Percentiles rank a stretch among this genome's conserved stretches.
phyloP scores from a whole-genome alignment of 2,888 invertebrate genomes.

The Cephonodes hylas region DNA sequence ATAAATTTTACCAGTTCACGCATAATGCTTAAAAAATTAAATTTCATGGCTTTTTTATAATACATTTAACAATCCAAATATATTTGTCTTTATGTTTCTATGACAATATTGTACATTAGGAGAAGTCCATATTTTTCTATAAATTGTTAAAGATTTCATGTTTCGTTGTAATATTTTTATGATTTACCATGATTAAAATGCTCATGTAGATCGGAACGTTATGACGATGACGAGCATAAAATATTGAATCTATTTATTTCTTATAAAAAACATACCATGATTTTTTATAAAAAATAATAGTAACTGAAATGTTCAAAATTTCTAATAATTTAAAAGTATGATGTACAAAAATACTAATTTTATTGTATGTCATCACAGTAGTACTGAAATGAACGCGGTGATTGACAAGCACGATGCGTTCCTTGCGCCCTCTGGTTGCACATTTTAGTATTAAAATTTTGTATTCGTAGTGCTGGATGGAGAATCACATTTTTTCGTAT shows the following conservation, averaged over 20 bases:
- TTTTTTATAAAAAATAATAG: neutral
- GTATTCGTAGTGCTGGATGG: conserved; percentile 80
- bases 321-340: neutral
- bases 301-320: neutral
- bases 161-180: neutral
- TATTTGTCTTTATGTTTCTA: too few species aligned
- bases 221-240: conserved; percentile 52
- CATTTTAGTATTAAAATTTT: conserved; percentile 74
- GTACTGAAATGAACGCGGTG: conserved; percentile 44
- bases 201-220: conserved; percentile 22
- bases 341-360: neutral
- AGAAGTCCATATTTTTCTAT: neutral
- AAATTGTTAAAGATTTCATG: neutral
- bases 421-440: conserved; percentile 51
- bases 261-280: neutral
- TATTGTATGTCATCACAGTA: neutral
- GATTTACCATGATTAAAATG: neutral
- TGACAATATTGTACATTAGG: neutral
- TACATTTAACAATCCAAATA: too few species aligned
- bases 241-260: conserved; percentile 23
- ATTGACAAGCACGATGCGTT: conserved; percentile 34
- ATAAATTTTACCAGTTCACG: neutral
- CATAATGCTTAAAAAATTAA: neutral
- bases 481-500: conserved; percentile 77
- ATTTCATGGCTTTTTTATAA: neutral